phyloP scores from a whole-genome alignment of 2,888 invertebrate genomes.

The Rhamnusium bicolor region DNA sequence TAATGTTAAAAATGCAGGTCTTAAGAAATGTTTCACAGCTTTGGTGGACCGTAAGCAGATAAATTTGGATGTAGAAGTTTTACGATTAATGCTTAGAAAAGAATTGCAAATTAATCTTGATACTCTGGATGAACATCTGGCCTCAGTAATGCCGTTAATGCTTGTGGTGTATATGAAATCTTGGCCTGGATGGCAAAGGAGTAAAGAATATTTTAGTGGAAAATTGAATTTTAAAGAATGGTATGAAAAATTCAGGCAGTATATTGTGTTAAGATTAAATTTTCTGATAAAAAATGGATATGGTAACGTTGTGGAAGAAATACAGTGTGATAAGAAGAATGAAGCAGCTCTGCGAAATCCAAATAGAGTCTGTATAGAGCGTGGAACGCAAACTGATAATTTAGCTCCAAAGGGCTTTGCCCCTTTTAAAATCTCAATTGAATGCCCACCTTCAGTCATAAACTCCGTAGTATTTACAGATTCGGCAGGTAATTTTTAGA shows the following conservation, averaged over 20 bases:
- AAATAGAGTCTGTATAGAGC: background rate
- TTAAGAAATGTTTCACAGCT: constrained; percentile 56
- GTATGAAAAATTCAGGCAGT: constrained; percentile 56
- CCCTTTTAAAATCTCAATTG: constrained; percentile 53
- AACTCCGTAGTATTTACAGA: constrained; percentile 53
- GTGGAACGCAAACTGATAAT: constrained; percentile 50
- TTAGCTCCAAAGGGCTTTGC: constrained; percentile 47
- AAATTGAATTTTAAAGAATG: constrained; percentile 53
- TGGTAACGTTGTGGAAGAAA: constrained; percentile 37
- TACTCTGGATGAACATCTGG: constrained; percentile 44
- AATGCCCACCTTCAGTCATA: constrained; percentile 45
- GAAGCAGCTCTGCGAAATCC: background rate
- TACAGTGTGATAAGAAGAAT: constrained; percentile 24
- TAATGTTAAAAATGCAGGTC: constrained; percentile 39
- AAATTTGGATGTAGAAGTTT: constrained; percentile 53
- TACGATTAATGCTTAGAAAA: constrained; percentile 52
- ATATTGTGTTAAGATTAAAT: constrained; percentile 51
- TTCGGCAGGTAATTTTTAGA: constrained; percentile 27
- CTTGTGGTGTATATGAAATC: constrained; percentile 54
- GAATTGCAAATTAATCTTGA: constrained; percentile 52
- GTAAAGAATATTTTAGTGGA: constrained; percentile 55
- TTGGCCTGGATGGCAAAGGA: constrained; percentile 59
- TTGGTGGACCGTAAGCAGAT: constrained; percentile 57
- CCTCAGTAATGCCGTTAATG: constrained; percentile 50
- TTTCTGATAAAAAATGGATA: constrained; percentile 50